Evolutionary conservation across 2,888 invertebrate genomes (phyloP).

Genomic region (Holacanthella duospinosa): DNA sequence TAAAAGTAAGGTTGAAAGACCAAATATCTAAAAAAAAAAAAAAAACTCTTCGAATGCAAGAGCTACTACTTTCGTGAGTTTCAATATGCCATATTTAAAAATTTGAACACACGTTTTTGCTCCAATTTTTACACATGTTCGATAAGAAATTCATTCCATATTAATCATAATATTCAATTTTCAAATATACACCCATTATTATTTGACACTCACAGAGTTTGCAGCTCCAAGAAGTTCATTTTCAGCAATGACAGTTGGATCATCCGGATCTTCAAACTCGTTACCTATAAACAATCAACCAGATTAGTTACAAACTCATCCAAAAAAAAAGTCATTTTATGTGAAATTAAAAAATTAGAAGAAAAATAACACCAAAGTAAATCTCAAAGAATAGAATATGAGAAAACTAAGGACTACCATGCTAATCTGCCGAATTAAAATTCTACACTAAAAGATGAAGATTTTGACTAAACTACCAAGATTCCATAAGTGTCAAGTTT

Average conservation of each 20-base stretch:
- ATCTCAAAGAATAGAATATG: neutral
- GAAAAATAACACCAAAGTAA: neutral
- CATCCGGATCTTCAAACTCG: slow-evolving; percentile 93
- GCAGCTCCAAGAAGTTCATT: slow-evolving; percentile 94
- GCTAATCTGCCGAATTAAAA: neutral
- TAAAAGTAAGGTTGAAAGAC: too few species aligned
- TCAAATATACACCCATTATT: too few species aligned
- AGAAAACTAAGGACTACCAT: neutral
- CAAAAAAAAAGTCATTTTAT: neutral
- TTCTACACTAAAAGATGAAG: too few species aligned
- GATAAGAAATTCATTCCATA: too few species aligned
- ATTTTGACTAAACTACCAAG: too few species aligned
- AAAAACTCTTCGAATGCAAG: too few species aligned
- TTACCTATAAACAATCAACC: slow-evolving; percentile 49
- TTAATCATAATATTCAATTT: too few species aligned
- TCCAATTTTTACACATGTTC: too few species aligned
- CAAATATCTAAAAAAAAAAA: too few species aligned
- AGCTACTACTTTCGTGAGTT: too few species aligned
- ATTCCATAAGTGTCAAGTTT: too few species aligned
- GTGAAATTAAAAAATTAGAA: neutral
- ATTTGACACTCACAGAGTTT: slow-evolving; percentile 52
- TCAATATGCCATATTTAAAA: neutral
- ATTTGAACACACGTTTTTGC: too few species aligned
- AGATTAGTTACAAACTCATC: neutral
- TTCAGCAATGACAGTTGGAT: slow-evolving; percentile 95